Percentiles rank a stretch among this genome's conserved stretches.
Evolutionary conservation across 2,113 vertebrate genomes (phyloP).

Genomic region (Megalops atlanticus): DNA sequence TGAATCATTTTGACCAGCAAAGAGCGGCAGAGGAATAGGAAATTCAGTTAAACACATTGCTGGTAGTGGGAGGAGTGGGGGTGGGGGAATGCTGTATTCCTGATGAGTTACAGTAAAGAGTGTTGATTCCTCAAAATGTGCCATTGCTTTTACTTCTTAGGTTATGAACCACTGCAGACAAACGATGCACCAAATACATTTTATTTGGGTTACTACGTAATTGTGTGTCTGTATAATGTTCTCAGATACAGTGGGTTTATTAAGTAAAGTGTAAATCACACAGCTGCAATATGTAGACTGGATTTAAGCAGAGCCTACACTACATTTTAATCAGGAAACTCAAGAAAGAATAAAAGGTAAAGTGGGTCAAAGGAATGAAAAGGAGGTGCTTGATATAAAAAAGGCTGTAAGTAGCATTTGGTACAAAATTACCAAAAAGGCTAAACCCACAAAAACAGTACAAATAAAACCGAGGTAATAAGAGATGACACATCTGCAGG

Average conservation of each 20-base stretch:
- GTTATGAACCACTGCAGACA: not conserved
- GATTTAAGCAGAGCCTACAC: no score
- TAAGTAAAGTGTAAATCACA: not conserved
- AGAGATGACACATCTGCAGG: no score
- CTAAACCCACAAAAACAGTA: no score
- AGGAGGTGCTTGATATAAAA: no score
- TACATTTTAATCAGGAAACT: no score
- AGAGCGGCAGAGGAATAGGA: not conserved
- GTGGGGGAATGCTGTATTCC: not conserved
- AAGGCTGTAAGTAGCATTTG: no score
- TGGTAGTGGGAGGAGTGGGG: not conserved
- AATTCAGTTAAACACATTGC: conserved; percentile 1
- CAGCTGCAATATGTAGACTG: not conserved
- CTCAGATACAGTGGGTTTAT: not conserved
- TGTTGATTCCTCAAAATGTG: not conserved
- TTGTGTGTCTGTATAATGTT: no score
- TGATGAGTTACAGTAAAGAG: not conserved
- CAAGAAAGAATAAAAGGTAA: no score
- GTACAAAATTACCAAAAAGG: no score
- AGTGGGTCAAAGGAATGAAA: no score
- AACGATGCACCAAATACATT: not conserved
- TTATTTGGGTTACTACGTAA: not conserved
- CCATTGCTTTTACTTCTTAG: not conserved
- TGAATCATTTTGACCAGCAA: not conserved
- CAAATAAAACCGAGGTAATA: no score